A percentile compares a stretch with the other conserved stretches of the same genome.
Conservation (phyloP, 2,113 vertebrate genomes). For the Halcyon senegalensis region DNA sequence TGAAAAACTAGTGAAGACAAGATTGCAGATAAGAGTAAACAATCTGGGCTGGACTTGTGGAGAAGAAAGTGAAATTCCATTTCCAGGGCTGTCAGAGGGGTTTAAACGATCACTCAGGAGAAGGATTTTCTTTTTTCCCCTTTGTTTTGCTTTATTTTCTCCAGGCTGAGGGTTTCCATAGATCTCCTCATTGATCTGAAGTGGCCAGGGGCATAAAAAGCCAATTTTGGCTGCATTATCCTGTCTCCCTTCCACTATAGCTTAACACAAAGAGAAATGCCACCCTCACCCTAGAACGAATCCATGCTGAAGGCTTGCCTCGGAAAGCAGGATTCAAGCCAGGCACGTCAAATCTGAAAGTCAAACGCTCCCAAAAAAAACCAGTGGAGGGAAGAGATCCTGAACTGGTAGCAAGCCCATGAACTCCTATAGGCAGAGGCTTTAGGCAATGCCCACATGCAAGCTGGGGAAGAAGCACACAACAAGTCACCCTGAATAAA, state of each 20-base stretch:
- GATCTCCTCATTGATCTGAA: conserved; percentile 65
- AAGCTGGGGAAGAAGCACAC: neutral
- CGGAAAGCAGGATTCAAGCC: neutral
- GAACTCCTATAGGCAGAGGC: neutral
- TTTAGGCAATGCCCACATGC: accelerated
- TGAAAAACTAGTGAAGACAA: conserved; percentile 47
- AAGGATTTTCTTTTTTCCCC: conserved; percentile 14
- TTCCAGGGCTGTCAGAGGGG: conserved; percentile 52
- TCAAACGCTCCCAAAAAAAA: neutral
- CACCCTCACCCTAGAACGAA: neutral
- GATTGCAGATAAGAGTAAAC: conserved; percentile 40
- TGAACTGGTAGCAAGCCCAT: neutral
- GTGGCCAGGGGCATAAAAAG: conserved; percentile 57
- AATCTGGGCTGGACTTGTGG: neutral
- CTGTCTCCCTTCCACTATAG: conserved; percentile 14
- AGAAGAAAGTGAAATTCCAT: conserved; percentile 46
- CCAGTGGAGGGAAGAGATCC: neutral
- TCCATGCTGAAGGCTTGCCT: neutral
- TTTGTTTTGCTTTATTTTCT: conserved; percentile 56
- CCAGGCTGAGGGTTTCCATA: conserved; percentile 48
- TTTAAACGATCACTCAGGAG: conserved; percentile 47
- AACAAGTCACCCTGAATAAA: neutral
- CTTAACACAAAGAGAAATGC: conserved; percentile 43
- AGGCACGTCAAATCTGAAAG: neutral
- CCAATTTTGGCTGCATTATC: conserved; percentile 57